A percentile compares a stretch with the other conserved stretches of the same genome.
These are phyloP conservation scores for Peribatodes rhomboidaria DNA, from an alignment of 2,888 invertebrate species.

Conservation along the genomic window DNA sequence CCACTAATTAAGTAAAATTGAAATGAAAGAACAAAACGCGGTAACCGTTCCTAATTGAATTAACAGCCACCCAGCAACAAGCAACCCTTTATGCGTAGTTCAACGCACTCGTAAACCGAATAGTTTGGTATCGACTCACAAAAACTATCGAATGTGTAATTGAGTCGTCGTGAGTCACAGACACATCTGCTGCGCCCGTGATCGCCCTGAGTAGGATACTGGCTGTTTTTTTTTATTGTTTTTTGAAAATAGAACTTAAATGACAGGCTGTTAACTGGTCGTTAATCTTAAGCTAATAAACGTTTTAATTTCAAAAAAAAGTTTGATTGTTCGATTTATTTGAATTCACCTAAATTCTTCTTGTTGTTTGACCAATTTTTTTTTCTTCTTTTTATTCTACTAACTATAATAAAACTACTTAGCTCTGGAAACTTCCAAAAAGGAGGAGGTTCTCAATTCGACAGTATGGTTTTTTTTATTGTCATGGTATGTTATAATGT, in stretches of 20 bases:
- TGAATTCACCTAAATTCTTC: too few relatives aligned
- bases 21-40: slow-evolving; percentile 28
- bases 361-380: too few relatives aligned
- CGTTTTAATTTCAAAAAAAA: neutral
- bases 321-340: too few relatives aligned
- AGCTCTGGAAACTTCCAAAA: too few relatives aligned
- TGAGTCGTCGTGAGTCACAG: slow-evolving; percentile 84
- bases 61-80: slow-evolving; percentile 42
- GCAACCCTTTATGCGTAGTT: slow-evolving; percentile 52
- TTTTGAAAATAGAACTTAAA: neutral
- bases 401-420: too few relatives aligned
- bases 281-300: neutral
- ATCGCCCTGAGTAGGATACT: slow-evolving; percentile 59
- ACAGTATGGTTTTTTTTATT: too few relatives aligned
- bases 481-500: too few relatives aligned
- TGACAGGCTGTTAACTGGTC: neutral
- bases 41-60: slow-evolving; percentile 34
- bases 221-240: slow-evolving; percentile 29
- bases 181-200: slow-evolving; percentile 76
- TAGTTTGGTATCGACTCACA: slow-evolving; percentile 69
- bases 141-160: slow-evolving; percentile 85
- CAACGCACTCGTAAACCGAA: slow-evolving; percentile 59
- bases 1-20: slow-evolving; percentile 28
- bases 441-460: too few relatives aligned
- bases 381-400: too few relatives aligned